Evolutionary conservation across 2,113 vertebrate genomes (phyloP).

Genomic region (Hydrochoerus hydrochaeris): DNA sequence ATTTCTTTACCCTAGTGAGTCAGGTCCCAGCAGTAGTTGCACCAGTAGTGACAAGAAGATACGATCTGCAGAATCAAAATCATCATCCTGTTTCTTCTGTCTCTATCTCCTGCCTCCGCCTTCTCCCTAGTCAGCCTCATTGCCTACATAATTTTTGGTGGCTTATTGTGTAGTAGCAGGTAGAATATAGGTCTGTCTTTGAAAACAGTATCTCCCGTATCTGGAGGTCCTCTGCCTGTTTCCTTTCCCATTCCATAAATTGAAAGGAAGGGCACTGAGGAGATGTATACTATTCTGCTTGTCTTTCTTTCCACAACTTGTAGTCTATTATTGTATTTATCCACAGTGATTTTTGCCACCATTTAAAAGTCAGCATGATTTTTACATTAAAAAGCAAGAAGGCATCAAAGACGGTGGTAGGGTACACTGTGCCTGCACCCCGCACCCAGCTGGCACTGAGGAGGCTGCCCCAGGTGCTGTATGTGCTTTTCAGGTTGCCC

Average conservation of each 20-base stretch:
- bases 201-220: neutral
- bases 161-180: neutral
- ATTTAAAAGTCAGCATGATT: slow-evolving; percentile 9
- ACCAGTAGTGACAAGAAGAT: neutral
- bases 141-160: neutral
- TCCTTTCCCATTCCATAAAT: neutral
- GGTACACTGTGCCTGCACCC: neutral
- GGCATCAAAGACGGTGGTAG: neutral
- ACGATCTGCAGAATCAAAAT: neutral
- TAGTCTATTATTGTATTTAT: neutral
- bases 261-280: neutral
- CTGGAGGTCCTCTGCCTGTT: neutral
- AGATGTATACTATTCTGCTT: neutral
- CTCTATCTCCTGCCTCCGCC: neutral
- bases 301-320: neutral
- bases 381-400: neutral
- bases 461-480: neutral
- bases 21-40: neutral
- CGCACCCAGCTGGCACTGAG: neutral
- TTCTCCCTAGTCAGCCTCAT: neutral
- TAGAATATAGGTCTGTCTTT: neutral
- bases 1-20: slow-evolving; percentile 31
- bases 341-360: neutral
- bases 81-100: neutral
- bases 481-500: neutral